These are phyloP conservation scores for Tragelaphus scriptus DNA, from an alignment of 2,113 vertebrate species.

Conservation along the genomic window DNA sequence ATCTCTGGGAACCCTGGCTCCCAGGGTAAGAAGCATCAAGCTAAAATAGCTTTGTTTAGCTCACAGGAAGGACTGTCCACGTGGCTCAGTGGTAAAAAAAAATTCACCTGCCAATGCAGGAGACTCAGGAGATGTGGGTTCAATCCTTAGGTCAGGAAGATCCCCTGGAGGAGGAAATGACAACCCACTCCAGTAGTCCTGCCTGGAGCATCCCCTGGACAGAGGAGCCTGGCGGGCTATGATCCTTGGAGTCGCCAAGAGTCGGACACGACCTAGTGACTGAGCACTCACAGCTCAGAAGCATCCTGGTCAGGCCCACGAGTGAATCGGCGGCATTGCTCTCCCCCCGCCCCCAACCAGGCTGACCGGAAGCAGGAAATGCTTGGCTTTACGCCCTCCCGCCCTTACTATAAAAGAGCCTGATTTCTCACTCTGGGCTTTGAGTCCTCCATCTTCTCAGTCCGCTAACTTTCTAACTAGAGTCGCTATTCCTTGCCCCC, in stretches of 20 bases:
- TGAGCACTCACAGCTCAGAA: not conserved
- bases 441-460: not conserved
- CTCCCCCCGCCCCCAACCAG: not conserved
- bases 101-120: not conserved
- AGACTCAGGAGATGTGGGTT: not conserved
- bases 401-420: not conserved
- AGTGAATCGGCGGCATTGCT: not conserved
- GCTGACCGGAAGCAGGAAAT: not conserved
- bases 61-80: not conserved
- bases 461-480: accelerated
- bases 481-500: not conserved
- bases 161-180: not conserved
- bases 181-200: not conserved
- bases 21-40: not conserved
- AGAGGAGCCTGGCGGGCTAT: not conserved
- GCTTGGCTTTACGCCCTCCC: not conserved
- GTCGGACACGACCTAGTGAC: accelerated
- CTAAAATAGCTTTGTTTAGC: not conserved
- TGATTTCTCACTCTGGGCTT: not conserved
- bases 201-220: not conserved
- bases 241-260: not conserved
- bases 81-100: not conserved
- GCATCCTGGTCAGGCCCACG: not conserved
- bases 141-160: not conserved
- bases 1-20: not conserved